Base-by-base conservation (phyloP, 2,888 invertebrate genomes). In the Girardia tigrina region DNA sequence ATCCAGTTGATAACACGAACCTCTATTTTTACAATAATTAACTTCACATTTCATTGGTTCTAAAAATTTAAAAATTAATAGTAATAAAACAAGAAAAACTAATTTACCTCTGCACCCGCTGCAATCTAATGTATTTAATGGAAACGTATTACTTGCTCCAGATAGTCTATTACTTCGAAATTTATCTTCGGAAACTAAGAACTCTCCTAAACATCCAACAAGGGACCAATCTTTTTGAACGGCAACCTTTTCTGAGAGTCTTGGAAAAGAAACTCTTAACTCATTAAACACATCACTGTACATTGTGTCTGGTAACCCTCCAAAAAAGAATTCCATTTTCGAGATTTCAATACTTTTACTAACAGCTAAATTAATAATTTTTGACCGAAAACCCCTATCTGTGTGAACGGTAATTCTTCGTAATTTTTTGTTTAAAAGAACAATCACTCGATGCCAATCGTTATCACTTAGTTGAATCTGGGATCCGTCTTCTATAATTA, bases 371-470 rank as follows among this genome's bases (percentile, higher is more conserved):
- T 56, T 56, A 2, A 56, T 56, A n/a, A 56, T n/a, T 56, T 56
- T 56, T 56, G 56, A 23, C 23, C 23, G 56, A 56, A 20, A 56
- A 8, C 56, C 56, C 23, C 23, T 56, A n/a, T 56, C 56, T 23
- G n/a, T 23, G n/a, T 56, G 56, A 2, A 23, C n/a, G 23, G n/a
- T 56, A n/a, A 56, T 56, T 16, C 56, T 56, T 56, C 56, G 4
- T n/a, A 56, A n/a, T n/a, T 56, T 56, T 56, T 29, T 29, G 16
- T 29, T 29, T 42, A 72, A 26, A n/a, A 42, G n/a, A 8, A 72
- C 23, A 1, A 72, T 42, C 23, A 72, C 28, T 36, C 73, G 20
- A 26, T 72, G 73, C 73, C 73, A 72, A 29, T 42, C 36, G n/a
- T 72, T 72, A 42, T 72, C 73, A 72, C 26, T 36, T 2, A 29